Percentiles rank a stretch among this genome's conserved stretches.
Evolutionary conservation across 1,140 invertebrate species (phyloP).

Genomic region (Teleopsis dalmanni): DNA sequence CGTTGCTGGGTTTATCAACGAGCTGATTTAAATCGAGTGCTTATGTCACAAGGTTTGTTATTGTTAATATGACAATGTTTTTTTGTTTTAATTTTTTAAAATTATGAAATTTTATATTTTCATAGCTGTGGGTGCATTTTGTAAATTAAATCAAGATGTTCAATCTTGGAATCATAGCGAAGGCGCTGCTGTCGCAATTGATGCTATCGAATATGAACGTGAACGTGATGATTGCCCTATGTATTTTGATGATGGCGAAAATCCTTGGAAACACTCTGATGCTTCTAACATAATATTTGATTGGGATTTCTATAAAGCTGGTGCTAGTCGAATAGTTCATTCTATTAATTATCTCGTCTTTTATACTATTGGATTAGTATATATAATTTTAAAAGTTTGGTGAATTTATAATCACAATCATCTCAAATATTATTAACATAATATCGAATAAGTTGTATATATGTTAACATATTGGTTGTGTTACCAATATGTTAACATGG

Average conservation of each 20-base stretch:
- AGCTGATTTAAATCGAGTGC: conserved; percentile 78
- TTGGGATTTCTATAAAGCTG: conserved; percentile 41
- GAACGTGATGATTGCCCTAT: conserved; percentile 92
- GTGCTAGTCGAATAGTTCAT: conserved; percentile 5
- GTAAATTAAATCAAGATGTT: conserved; percentile 84
- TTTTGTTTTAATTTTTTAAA: too few species aligned
- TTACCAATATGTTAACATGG: too few species aligned
- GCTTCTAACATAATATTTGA: conserved; percentile 62
- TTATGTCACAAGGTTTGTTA: conserved; percentile 65
- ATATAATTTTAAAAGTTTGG: too few species aligned
- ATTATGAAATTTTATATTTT: conserved; percentile 5
- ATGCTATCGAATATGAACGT: conserved; percentile 87
- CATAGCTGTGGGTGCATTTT: conserved; percentile 76
- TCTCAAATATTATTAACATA: too few species aligned
- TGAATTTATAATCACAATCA: too few species aligned
- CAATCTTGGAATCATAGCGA: conserved; percentile 78
- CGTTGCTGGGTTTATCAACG: conserved; percentile 97
- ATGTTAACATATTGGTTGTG: too few species aligned
- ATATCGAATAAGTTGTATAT: too few species aligned
- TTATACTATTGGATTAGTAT: too few species aligned
- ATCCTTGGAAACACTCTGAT: conserved; percentile 73
- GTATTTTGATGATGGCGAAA: conserved; percentile 84
- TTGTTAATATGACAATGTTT: not conserved
- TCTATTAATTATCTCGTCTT: too few species aligned
- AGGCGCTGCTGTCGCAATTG: conserved; percentile 82